Evolutionary conservation across 2,797 vertebrate species (phyloP).

Genomic region (Cossypha dichroa): DNA sequence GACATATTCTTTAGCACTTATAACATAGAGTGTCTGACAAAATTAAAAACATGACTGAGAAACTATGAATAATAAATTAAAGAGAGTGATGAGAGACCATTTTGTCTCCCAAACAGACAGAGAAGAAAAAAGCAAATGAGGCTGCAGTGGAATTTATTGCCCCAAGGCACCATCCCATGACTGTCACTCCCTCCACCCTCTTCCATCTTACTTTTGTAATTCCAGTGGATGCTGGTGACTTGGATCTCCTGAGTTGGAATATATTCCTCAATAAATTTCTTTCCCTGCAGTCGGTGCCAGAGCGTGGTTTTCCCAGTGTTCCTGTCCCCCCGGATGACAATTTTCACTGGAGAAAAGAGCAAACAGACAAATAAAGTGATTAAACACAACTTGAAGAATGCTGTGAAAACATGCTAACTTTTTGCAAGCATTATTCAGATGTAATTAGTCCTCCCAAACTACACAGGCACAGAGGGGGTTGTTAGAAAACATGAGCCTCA

Average conservation of each 20-base stretch:
- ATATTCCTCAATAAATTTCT: slow-evolving; percentile 94
- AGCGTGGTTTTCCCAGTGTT: slow-evolving; percentile 96
- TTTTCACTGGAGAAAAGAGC: slow-evolving; percentile 83
- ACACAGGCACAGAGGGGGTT: not conserved
- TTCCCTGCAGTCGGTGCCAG: slow-evolving; percentile 95
- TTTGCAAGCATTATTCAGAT: not conserved
- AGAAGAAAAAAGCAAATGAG: not conserved
- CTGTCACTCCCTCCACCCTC: not conserved
- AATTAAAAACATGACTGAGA: not conserved
- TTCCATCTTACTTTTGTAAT: slow-evolving; percentile 79
- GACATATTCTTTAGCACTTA: not conserved
- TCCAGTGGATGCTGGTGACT: slow-evolving; percentile 99
- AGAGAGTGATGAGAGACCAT: not conserved
- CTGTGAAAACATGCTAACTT: not conserved
- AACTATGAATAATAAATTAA: not conserved
- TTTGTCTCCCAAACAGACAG: not conserved
- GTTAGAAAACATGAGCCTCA: not conserved
- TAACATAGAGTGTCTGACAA: not conserved
- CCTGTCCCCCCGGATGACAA: slow-evolving; percentile 94
- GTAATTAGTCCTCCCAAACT: not conserved
- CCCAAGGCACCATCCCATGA: not conserved
- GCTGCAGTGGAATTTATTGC: not conserved
- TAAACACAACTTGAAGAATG: not conserved
- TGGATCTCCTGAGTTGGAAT: slow-evolving; percentile 98
- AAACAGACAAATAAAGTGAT: slow-evolving; percentile 29